Conservation (phyloP, 92 coral and sea anemone genomes). For the Phenganax subtilis region DNA sequence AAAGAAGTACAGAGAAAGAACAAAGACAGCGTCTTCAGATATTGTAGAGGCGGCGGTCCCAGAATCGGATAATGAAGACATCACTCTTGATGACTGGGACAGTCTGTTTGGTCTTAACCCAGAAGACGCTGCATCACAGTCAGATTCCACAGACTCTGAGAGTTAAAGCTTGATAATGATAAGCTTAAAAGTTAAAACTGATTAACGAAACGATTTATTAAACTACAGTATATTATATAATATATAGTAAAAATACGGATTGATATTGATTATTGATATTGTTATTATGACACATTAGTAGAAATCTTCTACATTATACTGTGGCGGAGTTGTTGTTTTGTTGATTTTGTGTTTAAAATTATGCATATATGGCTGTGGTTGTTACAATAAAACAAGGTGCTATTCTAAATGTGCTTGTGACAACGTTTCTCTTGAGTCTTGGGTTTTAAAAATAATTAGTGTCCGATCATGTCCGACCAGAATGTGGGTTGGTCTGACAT, state of each 20-base stretch:
- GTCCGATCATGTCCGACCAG: no score
- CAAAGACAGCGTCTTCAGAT: no score
- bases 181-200: slow-evolving; percentile 7
- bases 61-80: no score
- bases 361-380: background rate
- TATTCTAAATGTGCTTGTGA: no score
- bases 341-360: slow-evolving; percentile 1
- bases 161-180: background rate
- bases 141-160: no score
- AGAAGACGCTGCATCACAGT: no score
- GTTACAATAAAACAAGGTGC: background rate
- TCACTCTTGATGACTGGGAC: no score
- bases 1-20: no score
- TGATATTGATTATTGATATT: slow-evolving; percentile 6
- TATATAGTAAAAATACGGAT: slow-evolving; percentile 6
- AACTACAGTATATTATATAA: slow-evolving; percentile 1
- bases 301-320: slow-evolving; percentile 7
- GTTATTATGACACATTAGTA: slow-evolving; percentile 7
- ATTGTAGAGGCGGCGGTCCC: no score
- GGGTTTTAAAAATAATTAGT: background rate
- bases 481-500: no score
- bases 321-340: slow-evolving; percentile 10
- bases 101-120: no score
- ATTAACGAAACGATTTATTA: slow-evolving; percentile 2
- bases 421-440: background rate